Evolutionary conservation across 1,140 invertebrate genomes (phyloP).

Genomic region (Pseudomyrmex flavicornis): DNA sequence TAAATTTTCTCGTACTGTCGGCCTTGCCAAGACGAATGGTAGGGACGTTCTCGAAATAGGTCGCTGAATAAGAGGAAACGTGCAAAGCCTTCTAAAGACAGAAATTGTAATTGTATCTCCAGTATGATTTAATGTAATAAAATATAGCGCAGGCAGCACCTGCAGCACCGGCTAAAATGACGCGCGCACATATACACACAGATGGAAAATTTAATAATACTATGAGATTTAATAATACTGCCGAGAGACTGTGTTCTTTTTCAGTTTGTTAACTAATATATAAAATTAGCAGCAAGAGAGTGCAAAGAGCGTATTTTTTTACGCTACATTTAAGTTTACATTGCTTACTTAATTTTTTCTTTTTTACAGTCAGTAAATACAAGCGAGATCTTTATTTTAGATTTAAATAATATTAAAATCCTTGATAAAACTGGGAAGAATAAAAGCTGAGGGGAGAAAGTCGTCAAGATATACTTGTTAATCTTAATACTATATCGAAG

Average conservation of each 20-base stretch:
- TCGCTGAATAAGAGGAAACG: constrained; percentile 68
- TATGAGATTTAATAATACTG: constrained; percentile 49
- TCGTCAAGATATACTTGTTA: background rate
- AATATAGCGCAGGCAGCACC: constrained; percentile 43
- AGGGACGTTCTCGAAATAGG: constrained; percentile 66
- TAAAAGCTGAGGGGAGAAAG: too few relatives aligned
- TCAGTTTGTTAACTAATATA: constrained; percentile 56
- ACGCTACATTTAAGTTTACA: constrained; percentile 1
- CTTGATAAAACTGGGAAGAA: background rate
- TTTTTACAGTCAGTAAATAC: background rate
- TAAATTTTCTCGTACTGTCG: constrained; percentile 69
- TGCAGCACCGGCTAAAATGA: constrained; percentile 47
- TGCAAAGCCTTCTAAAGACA: constrained; percentile 64
- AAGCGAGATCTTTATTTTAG: background rate
- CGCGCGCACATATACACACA: constrained; percentile 13
- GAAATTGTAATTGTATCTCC: constrained; percentile 67
- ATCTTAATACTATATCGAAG: constrained; percentile 26
- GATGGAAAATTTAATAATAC: constrained; percentile 60
- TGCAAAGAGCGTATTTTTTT: background rate
- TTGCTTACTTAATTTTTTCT: background rate
- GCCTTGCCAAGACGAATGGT: constrained; percentile 68
- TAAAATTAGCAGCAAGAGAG: constrained; percentile 20
- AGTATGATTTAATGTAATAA: constrained; percentile 65
- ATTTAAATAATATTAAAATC: background rate
- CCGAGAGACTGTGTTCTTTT: constrained; percentile 39